Percentiles rank a stretch among this genome's conserved stretches.
phyloP scores from a whole-genome alignment of 2,113 vertebrate species.

The Meleagris gallopavo region DNA sequence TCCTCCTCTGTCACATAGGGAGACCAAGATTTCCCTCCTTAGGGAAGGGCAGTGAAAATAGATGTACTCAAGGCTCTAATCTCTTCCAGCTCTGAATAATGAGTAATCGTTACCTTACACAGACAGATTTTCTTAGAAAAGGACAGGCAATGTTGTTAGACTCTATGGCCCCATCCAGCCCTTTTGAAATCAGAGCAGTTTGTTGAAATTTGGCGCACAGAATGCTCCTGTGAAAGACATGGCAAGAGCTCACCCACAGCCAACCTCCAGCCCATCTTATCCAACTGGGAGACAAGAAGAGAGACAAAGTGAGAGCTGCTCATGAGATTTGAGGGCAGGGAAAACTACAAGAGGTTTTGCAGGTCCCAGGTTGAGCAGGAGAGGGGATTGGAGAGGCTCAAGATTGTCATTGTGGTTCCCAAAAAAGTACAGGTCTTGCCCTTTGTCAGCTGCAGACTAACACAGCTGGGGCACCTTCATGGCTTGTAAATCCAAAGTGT shows the following conservation, averaged over 20 bases:
- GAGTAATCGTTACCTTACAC: background rate
- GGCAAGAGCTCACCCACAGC: background rate
- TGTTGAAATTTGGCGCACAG: background rate
- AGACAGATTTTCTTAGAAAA: background rate
- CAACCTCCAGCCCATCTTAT: background rate
- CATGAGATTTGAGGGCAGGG: background rate
- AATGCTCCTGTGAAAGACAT: background rate
- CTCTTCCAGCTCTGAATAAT: background rate
- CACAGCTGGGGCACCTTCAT: background rate
- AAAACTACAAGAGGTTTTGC: background rate
- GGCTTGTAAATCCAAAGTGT: accelerated
- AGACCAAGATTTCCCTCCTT: background rate
- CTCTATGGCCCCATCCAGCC: background rate
- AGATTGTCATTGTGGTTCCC: background rate
- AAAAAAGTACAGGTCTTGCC: background rate
- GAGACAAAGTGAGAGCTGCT: background rate
- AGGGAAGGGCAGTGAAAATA: background rate
- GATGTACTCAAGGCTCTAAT: background rate
- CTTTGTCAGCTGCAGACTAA: background rate
- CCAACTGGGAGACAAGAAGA: background rate
- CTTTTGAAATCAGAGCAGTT: background rate
- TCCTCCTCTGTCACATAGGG: background rate
- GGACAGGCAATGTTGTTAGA: background rate
- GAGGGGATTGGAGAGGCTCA: background rate
- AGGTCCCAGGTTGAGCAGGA: background rate